These are phyloP conservation scores for Capitulum mitella DNA, from an alignment of 2,888 invertebrate genomes.

Conservation along the genomic window DNA sequence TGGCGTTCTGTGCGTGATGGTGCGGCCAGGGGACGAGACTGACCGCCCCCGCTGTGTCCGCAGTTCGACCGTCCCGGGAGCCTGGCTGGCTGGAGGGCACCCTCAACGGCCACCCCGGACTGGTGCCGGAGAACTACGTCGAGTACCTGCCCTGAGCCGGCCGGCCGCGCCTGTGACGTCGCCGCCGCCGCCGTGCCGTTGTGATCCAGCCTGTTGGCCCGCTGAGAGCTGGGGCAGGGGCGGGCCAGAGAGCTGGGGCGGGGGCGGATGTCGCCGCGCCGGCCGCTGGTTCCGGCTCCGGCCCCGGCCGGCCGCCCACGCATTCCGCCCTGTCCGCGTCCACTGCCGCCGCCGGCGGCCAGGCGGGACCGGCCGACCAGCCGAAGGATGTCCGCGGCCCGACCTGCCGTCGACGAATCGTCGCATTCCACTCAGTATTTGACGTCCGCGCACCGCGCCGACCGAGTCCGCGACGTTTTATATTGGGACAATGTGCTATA, in stretches of 20 bases:
- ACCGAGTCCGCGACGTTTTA: not conserved
- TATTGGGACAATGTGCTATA: not conserved
- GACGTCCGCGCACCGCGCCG: not conserved
- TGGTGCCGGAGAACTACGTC: slow-evolving; percentile 94
- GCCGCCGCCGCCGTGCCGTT: not conserved
- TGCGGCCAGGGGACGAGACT: too few species aligned
- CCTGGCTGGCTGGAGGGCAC: slow-evolving; percentile 97
- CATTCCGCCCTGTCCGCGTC: not conserved
- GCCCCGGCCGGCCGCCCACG: too few species aligned
- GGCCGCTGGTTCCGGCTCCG: too few species aligned
- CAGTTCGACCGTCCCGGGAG: slow-evolving; percentile 83
- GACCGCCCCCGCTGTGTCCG: not conserved
- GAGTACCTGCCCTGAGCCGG: slow-evolving; percentile 64
- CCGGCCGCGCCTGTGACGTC: not conserved
- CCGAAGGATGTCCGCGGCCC: too few species aligned
- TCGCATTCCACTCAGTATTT: not conserved
- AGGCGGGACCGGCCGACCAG: not conserved
- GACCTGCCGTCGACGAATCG: too few species aligned
- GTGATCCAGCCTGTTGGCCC: not conserved
- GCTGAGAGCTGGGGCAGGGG: not conserved
- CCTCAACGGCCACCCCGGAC: slow-evolving; percentile 79
- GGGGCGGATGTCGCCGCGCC: too few species aligned
- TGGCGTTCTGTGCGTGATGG: too few species aligned
- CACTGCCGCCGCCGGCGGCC: not conserved
- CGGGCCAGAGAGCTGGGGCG: too few species aligned